phyloP scores from a whole-genome alignment of 30 jellyfish, hydroid and myxozoan genomes.

The Pelagia noctiluca region DNA sequence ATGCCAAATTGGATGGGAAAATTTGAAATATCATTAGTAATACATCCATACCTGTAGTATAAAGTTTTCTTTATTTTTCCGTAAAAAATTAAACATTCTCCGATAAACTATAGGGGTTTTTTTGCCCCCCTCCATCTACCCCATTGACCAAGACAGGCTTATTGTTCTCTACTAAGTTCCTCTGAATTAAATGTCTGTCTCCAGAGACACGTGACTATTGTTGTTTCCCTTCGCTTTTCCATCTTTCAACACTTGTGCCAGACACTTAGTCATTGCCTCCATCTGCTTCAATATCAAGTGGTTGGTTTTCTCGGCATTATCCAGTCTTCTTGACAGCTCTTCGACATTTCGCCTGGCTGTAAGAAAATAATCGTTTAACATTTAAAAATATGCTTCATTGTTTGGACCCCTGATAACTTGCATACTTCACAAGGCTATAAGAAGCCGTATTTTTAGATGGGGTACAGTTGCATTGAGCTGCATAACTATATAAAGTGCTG shows the following conservation, averaged over 20 bases:
- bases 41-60: no score
- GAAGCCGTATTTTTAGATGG: neutral
- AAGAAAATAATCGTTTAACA: neutral
- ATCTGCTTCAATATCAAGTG: conserved; percentile 59
- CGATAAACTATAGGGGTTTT: no score
- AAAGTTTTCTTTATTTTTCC: no score
- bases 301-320: conserved; percentile 53
- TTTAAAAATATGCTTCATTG: neutral
- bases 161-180: neutral
- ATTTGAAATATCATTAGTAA: no score
- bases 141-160: no score
- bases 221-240: neutral
- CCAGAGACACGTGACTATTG: conserved; percentile 24
- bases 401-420: neutral
- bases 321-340: conserved; percentile 52
- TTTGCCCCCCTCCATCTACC: no score
- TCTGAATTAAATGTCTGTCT: conserved; percentile 30
- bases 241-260: conserved; percentile 55
- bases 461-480: neutral
- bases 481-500: neutral
- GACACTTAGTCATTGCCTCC: conserved; percentile 68
- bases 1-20: no score
- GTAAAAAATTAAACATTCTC: no score
- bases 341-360: conserved; percentile 49
- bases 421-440: neutral